Evolutionary conservation across 2,113 vertebrate genomes (phyloP).

Genomic region (Circaetus cinerascens): DNA sequence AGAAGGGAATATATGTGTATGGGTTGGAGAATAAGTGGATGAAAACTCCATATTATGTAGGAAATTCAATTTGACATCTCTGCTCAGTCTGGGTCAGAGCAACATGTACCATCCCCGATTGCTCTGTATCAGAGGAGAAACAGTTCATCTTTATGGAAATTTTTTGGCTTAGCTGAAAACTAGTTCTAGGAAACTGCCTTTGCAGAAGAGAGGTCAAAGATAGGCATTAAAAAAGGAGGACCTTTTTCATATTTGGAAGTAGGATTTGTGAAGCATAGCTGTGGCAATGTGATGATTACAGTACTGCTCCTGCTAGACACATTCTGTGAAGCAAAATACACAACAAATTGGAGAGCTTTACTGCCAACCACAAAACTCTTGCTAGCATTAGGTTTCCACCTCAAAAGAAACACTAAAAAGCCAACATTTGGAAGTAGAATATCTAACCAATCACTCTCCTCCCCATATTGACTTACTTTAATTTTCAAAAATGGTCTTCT

Average conservation of each 20-base stretch:
- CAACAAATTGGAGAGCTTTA: neutral
- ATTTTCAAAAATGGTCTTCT: neutral
- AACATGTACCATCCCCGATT: neutral
- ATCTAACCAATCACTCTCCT: neutral
- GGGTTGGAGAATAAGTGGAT: neutral
- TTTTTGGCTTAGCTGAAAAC: neutral
- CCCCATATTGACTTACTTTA: neutral
- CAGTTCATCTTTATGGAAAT: neutral
- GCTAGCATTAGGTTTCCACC: neutral
- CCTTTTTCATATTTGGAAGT: neutral
- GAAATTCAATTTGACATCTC: neutral
- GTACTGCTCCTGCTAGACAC: neutral
- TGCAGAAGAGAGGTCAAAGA: neutral
- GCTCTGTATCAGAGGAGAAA: neutral
- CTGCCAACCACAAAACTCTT: neutral
- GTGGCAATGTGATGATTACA: neutral
- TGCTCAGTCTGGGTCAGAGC: neutral
- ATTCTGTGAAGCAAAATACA: neutral
- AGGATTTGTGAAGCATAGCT: neutral
- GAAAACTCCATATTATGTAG: neutral
- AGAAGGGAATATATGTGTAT: neutral
- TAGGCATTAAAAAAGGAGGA: neutral
- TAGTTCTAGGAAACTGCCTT: neutral
- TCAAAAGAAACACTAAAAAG: neutral
- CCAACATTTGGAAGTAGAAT: neutral